These are phyloP conservation scores for Sycophila sp. DNA, from an alignment of 1,140 invertebrate species.

Conservation along the genomic window DNA sequence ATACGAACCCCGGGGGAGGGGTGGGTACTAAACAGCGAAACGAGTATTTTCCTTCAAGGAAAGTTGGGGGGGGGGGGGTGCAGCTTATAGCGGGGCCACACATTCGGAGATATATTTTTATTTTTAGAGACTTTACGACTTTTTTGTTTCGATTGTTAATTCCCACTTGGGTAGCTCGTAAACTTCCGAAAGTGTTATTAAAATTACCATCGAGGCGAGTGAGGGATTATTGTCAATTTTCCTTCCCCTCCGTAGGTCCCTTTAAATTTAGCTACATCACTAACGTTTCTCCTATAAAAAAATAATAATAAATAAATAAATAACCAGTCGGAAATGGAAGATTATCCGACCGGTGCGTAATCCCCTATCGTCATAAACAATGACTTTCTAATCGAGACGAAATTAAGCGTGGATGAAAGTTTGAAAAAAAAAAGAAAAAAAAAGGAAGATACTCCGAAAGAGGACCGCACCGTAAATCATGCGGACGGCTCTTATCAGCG, in stretches of 20 bases:
- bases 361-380: constrained; percentile 45
- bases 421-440: constrained; percentile 8
- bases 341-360: constrained; percentile 34
- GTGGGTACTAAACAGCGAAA: neutral
- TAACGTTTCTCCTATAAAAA: too few species aligned
- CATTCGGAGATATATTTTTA: neutral
- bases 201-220: too few species aligned
- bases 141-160: neutral
- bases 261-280: too few species aligned
- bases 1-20: too few species aligned
- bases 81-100: too few species aligned
- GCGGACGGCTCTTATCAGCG: neutral
- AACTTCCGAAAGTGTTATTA: neutral
- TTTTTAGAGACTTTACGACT: neutral
- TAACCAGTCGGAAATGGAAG: too few species aligned
- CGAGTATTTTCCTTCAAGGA: neutral
- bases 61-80: too few species aligned
- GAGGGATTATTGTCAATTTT: too few species aligned
- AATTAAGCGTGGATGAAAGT: constrained; percentile 19
- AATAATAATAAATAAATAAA: too few species aligned
- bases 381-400: constrained; percentile 48
- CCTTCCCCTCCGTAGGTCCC: too few species aligned
- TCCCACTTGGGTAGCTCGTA: neutral
- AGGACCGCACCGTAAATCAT: too few species aligned
- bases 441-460: too few species aligned